A percentile compares a stretch with the other conserved stretches of the same genome.
Evolutionary conservation across 2,113 vertebrate genomes (phyloP).

Genomic region (Zootoca vivipara): DNA sequence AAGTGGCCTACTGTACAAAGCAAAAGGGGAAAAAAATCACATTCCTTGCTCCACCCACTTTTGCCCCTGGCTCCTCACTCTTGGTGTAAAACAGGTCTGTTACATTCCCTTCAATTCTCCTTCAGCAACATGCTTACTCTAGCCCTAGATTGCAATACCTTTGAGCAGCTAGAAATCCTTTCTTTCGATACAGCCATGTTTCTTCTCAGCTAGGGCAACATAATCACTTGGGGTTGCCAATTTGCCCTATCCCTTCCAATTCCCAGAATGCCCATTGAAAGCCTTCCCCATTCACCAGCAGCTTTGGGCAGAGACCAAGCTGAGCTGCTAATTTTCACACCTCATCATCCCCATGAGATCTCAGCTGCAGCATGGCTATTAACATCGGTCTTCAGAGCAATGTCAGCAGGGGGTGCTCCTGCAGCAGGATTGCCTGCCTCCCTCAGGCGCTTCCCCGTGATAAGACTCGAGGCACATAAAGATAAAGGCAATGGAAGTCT

Average conservation of each 20-base stretch:
- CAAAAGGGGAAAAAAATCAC: no score
- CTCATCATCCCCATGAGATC: neutral
- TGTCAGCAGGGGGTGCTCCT: conserved; percentile 73
- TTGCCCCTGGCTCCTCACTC: no score
- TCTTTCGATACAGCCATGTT: neutral
- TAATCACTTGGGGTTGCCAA: neutral
- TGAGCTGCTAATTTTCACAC: conserved; percentile 22
- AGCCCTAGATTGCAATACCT: neutral
- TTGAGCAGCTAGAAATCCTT: neutral
- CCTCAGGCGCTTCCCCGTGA: neutral
- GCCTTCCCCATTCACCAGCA: neutral
- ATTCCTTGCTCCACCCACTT: no score
- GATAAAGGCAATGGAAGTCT: conserved; percentile 53
- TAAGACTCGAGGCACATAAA: neutral
- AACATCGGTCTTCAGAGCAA: fast-evolving
- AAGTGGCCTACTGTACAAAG: no score
- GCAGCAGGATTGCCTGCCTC: conserved; percentile 44
- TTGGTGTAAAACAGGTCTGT: neutral
- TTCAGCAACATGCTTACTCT: no score
- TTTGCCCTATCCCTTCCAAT: neutral
- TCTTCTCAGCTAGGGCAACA: neutral
- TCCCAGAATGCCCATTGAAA: neutral
- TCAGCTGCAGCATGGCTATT: neutral
- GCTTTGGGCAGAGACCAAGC: neutral
- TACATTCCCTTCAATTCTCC: neutral